Conservation (phyloP, 2,797 vertebrate genomes). For the Sarcoramphus papa region DNA sequence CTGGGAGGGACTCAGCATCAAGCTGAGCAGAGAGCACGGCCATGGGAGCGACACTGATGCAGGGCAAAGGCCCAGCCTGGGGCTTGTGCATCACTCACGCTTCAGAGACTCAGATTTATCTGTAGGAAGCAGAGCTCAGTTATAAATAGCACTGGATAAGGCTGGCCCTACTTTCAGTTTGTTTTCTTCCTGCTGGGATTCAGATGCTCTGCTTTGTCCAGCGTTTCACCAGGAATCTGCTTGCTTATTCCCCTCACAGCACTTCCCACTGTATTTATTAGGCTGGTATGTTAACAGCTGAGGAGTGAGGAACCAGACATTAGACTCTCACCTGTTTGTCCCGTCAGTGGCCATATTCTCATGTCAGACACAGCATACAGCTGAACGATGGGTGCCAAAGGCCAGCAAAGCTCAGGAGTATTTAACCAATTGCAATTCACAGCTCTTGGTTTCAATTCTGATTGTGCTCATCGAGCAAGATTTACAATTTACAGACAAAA, state of each 20-base stretch:
- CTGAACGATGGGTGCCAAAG: not conserved
- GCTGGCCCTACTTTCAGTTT: not conserved
- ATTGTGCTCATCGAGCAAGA: not conserved
- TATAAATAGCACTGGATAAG: conserved; percentile 39
- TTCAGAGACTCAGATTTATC: conserved; percentile 9
- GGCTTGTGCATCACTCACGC: not conserved
- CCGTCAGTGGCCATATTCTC: fast-evolving
- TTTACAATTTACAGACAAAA: not conserved
- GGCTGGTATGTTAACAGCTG: not conserved
- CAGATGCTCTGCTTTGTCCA: not conserved
- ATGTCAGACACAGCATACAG: not conserved
- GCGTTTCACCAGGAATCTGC: not conserved
- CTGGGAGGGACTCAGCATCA: not conserved
- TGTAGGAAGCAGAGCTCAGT: not conserved
- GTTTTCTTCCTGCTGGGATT: conserved; percentile 4
- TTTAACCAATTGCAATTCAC: not conserved
- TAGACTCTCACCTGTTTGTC: not conserved
- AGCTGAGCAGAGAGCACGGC: not conserved
- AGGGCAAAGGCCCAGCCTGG: not conserved
- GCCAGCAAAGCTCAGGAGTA: not conserved
- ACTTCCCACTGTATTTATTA: not conserved
- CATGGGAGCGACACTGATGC: not conserved
- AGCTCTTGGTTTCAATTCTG: not conserved
- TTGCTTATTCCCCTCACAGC: not conserved
- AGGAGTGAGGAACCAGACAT: not conserved